Conservation (phyloP, 2,113 vertebrate species). For the Cygnus atratus region DNA sequence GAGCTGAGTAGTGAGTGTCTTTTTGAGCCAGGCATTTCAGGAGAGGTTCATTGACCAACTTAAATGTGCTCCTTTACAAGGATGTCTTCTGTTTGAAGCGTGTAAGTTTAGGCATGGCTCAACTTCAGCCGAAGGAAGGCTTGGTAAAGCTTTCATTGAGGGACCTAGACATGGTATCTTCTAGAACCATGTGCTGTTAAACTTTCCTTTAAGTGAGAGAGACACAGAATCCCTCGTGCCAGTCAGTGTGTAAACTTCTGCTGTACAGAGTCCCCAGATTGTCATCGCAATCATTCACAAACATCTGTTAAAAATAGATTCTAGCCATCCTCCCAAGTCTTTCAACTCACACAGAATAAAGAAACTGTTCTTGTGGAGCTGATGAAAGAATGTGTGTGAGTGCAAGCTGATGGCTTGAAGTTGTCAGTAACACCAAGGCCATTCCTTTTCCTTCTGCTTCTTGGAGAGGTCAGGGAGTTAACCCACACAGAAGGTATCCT, state of each 20-base stretch:
- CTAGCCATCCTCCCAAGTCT: neutral
- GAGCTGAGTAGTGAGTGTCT: neutral
- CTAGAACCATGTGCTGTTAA: neutral
- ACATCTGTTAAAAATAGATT: neutral
- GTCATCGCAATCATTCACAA: neutral
- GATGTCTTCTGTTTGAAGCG: neutral
- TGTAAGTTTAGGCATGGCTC: neutral
- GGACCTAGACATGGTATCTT: neutral
- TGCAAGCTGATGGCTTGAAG: neutral
- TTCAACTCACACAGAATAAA: neutral
- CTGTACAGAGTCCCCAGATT: neutral
- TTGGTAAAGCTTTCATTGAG: neutral
- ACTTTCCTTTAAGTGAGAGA: neutral
- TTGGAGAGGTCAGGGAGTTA: neutral
- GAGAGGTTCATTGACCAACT: neutral
- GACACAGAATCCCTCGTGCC: neutral
- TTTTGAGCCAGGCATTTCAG: neutral
- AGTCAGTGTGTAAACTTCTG: neutral
- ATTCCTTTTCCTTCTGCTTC: neutral
- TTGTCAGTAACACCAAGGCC: neutral
- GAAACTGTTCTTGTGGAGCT: neutral
- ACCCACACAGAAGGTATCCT: neutral
- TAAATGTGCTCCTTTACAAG: neutral
- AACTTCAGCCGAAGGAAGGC: neutral
- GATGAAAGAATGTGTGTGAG: neutral